phyloP scores from a whole-genome alignment of 2,797 vertebrate genomes.

The Gymnopithys bicolor region DNA sequence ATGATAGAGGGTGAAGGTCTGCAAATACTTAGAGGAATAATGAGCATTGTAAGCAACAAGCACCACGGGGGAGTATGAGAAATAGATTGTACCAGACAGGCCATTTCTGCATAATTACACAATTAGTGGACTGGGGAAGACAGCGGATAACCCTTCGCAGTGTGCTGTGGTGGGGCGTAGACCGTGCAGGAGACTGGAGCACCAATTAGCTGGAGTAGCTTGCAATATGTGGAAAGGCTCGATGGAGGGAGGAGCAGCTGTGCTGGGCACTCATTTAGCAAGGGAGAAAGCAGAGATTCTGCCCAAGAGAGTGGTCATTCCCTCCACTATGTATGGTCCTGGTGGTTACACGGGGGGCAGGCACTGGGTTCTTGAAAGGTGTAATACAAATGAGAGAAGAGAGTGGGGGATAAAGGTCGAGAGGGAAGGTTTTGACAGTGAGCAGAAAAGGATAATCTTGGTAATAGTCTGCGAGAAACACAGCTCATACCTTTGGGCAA shows the following conservation, averaged over 20 bases:
- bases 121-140: slow-evolving; percentile 63
- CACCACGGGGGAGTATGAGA: slow-evolving; percentile 68
- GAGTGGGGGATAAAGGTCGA: neutral
- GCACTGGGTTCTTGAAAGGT: neutral
- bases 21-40: slow-evolving; percentile 71
- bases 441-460: slow-evolving; percentile 66
- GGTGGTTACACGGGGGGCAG: rapidly evolving
- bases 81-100: slow-evolving; percentile 67
- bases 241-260: neutral
- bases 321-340: rapidly evolving
- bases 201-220: neutral
- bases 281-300: neutral
- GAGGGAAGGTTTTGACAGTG: neutral
- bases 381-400: neutral
- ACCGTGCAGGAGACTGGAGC: neutral
- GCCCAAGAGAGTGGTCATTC: rapidly evolving
- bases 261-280: rapidly evolving
- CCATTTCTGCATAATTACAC: slow-evolving; percentile 70
- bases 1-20: slow-evolving; percentile 69
- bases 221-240: neutral
- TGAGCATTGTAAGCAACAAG: slow-evolving; percentile 71
- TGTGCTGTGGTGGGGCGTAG: slow-evolving; percentile 1
- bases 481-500: slow-evolving; percentile 74
- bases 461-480: slow-evolving; percentile 67
- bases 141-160: slow-evolving; percentile 49